Conservation (phyloP, 2,797 vertebrate species). For the Gouania willdenowi region DNA sequence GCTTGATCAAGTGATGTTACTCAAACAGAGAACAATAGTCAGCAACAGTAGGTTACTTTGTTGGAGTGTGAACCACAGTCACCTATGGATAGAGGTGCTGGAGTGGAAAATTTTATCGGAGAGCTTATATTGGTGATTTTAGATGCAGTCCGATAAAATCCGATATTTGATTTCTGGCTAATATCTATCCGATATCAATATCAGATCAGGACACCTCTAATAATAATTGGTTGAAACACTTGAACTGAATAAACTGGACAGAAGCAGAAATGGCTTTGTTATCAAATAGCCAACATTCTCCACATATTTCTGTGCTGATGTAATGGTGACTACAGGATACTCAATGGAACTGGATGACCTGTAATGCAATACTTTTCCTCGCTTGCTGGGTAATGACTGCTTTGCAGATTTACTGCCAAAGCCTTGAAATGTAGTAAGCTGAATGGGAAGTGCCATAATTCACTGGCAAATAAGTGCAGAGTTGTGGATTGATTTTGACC, state of each 20-base stretch:
- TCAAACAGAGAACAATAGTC: too few species aligned
- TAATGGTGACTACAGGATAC: conserved; percentile 56
- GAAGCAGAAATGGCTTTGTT: conserved; percentile 32
- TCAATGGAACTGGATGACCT: conserved; percentile 50
- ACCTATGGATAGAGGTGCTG: too few species aligned
- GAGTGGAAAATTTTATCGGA: too few species aligned
- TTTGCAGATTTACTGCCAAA: conserved; percentile 30
- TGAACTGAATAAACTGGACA: conserved; percentile 36
- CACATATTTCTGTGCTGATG: conserved; percentile 60
- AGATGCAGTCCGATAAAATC: too few species aligned
- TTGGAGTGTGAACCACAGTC: too few species aligned
- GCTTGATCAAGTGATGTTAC: too few species aligned
- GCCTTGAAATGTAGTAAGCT: conserved; percentile 37
- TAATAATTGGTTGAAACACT: conserved; percentile 44
- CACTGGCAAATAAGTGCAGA: conserved; percentile 13
- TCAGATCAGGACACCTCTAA: too few species aligned
- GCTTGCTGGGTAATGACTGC: conserved; percentile 27
- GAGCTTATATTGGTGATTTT: too few species aligned
- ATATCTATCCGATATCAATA: too few species aligned
- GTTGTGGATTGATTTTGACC: conserved; percentile 23
- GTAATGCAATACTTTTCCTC: conserved; percentile 26
- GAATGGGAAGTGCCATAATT: conserved; percentile 29
- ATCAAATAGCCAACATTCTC: conserved; percentile 69
- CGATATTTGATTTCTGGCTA: too few species aligned
- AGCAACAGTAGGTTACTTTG: too few species aligned